These are phyloP conservation scores for Centrocercus urophasianus DNA, from an alignment of 2,113 vertebrate genomes.

Conservation along the genomic window DNA sequence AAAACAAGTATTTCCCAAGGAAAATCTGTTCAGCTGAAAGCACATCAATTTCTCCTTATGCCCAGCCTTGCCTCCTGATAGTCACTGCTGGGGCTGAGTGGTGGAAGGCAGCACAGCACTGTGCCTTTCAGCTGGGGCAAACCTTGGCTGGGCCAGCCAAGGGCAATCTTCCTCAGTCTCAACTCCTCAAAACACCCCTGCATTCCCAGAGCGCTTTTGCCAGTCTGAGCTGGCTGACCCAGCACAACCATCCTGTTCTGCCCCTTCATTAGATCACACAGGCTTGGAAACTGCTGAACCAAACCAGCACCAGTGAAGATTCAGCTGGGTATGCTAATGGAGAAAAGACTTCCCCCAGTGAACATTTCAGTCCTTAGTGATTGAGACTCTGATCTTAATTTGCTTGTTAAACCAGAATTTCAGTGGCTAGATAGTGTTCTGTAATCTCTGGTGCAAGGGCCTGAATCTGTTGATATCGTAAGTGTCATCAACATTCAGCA, in stretches of 20 bases:
- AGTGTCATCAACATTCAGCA: slow-evolving; percentile 49
- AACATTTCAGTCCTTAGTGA: background rate
- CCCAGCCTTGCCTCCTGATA: background rate
- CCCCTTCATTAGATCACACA: background rate
- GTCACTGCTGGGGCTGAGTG: background rate
- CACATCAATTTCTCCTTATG: rapidly evolving
- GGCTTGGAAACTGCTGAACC: background rate
- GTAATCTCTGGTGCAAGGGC: slow-evolving; percentile 31
- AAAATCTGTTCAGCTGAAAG: background rate
- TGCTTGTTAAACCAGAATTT: slow-evolving; percentile 25
- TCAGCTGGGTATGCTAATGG: background rate
- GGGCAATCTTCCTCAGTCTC: background rate
- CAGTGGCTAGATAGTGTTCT: slow-evolving; percentile 30
- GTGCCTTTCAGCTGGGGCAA: background rate
- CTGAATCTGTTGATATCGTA: slow-evolving; percentile 53
- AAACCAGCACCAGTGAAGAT: background rate
- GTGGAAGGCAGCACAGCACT: background rate
- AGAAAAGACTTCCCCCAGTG: background rate
- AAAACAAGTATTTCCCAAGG: background rate
- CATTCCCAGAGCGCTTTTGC: background rate
- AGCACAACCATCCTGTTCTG: rapidly evolving
- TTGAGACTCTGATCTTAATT: slow-evolving; percentile 10
- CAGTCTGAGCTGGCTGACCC: background rate
- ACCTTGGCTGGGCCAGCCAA: background rate
- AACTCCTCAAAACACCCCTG: background rate